Base-by-base conservation (phyloP, 2,113 vertebrate species). In the Collichthys lucidus region DNA sequence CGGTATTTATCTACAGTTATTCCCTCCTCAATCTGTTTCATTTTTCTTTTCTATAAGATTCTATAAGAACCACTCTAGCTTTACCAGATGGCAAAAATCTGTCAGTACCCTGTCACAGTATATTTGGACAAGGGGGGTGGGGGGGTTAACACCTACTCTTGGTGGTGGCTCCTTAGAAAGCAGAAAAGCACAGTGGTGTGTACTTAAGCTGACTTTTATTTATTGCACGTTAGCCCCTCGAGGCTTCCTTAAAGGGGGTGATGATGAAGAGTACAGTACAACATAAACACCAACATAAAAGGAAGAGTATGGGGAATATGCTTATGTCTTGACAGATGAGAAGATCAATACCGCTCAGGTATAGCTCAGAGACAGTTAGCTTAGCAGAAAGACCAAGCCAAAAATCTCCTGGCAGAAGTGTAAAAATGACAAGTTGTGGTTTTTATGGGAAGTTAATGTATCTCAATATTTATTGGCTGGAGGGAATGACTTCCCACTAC, bases 81-180 rank as follows among this genome's bases (percentile, higher is more conserved):
- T 84, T 55, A 60, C 77, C 62, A 79, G 66, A 82, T 47, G 67
- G 75, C 26, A 78, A 62, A 73, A 74, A 74, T 66, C 46, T 79
- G 46, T 52, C 61, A 35, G 19, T 31, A 20, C 11, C 19, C 52
- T 74, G 11, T 64, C 65, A 66, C 7, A 15, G 20, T n/a, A 26
- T 80, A 77, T 86, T 86, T 68, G 53, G 35, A 67, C 12, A 52
- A 2, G 20, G 3, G 20, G 11, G 6, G 2, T n/a, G n/a, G n/a
- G n/a, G n/a, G n/a, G 26, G 26, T 29, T 16, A 55, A 74, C 26
- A 49, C 64, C 44, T 72, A 29, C 20, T 59, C 67, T 59, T 20
- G 10, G n/a, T 49, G 4, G 17, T 64, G 53, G 55, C 10, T 56
- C 11, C 40, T 22, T 9, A 24, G 19, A 24, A 60, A 31, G 61